Conservation (phyloP, 2,113 vertebrate genomes). For the Trochalopteron elliotii region DNA sequence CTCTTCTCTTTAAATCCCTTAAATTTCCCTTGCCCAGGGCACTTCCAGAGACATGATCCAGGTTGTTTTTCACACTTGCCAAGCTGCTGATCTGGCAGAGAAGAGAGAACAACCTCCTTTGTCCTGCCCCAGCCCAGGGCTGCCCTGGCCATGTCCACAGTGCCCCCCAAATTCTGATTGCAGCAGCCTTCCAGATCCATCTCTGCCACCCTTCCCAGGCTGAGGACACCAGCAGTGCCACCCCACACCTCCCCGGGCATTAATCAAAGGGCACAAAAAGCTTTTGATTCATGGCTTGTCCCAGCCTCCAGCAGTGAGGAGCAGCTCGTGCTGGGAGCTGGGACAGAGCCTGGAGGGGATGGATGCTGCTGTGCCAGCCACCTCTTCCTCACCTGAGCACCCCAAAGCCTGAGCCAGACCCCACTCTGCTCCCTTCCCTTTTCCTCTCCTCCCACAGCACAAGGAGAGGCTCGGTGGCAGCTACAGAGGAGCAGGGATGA, state of each 20-base stretch:
- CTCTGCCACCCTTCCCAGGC: background rate
- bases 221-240: background rate
- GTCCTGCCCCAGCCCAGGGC: background rate
- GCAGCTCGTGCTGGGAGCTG: rapidly evolving
- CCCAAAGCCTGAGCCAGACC: rapidly evolving
- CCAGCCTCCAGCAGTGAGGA: background rate
- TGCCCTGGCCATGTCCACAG: rapidly evolving
- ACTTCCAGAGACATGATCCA: background rate
- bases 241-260: rapidly evolving
- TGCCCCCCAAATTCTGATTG: rapidly evolving
- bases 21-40: background rate
- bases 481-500: background rate
- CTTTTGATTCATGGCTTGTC: background rate
- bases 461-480: background rate
- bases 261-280: background rate
- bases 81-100: background rate
- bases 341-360: background rate
- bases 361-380: background rate
- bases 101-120: rapidly evolving
- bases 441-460: background rate
- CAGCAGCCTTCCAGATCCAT: background rate
- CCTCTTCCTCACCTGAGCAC: background rate
- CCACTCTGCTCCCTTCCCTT: rapidly evolving
- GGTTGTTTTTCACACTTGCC: background rate
- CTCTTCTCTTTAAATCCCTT: background rate